These are phyloP conservation scores for Hemicrepidius hirtus DNA, from an alignment of 2,888 invertebrate genomes.

Conservation along the genomic window DNA sequence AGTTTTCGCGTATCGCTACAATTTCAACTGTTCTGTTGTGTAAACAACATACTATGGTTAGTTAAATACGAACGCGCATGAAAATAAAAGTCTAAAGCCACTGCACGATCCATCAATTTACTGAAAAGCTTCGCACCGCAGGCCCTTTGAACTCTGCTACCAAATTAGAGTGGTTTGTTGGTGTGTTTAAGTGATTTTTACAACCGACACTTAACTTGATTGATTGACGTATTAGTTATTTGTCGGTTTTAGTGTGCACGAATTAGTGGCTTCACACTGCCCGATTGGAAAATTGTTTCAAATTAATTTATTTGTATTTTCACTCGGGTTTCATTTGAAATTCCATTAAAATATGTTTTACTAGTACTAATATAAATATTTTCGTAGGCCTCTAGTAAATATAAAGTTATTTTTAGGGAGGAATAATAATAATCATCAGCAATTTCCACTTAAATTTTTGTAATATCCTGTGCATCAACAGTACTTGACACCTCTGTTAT, in stretches of 20 bases:
- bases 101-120: constrained; percentile 50
- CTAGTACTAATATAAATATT: too few relatives aligned
- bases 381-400: too few relatives aligned
- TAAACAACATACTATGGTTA: constrained; percentile 18
- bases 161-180: constrained; percentile 51
- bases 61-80: constrained; percentile 29
- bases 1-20: neutral
- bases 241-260: constrained; percentile 20
- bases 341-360: too few relatives aligned
- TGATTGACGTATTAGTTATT: constrained; percentile 45
- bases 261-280: constrained; percentile 2
- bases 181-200: constrained; percentile 50
- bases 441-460: neutral
- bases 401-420: too few relatives aligned
- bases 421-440: too few relatives aligned
- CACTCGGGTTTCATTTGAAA: too few relatives aligned
- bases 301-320: too few relatives aligned
- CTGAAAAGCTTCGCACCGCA: constrained; percentile 47
- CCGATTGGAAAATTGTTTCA: too few relatives aligned
- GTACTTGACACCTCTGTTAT: neutral
- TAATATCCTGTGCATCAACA: constrained; percentile 2
- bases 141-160: constrained; percentile 45
- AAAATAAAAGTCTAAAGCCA: constrained; percentile 45
- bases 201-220: constrained; percentile 44
- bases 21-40: constrained; percentile 14